Conservation (phyloP, 2,113 vertebrate species). For the Lipophrys pholis region DNA sequence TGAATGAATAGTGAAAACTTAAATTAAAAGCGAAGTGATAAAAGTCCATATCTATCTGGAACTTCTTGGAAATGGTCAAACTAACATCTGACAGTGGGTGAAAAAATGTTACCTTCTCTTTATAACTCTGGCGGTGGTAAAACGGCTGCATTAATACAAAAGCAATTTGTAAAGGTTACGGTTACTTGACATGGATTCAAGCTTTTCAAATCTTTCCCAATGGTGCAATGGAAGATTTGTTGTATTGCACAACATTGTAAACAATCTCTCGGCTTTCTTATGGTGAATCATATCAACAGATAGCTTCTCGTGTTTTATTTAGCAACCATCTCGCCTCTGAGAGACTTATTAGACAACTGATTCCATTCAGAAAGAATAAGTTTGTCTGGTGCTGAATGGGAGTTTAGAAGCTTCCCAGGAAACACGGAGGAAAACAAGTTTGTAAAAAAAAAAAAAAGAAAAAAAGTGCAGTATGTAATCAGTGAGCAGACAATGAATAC, state of each 20-base stretch:
- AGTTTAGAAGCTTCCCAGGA: too few species aligned
- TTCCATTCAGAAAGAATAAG: constrained; percentile 10
- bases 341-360: constrained; percentile 3
- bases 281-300: constrained; percentile 11
- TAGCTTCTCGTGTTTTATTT: constrained; percentile 17
- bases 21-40: too few species aligned
- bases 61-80: background rate
- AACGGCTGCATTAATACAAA: constrained; percentile 12
- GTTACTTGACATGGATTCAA: background rate
- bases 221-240: constrained; percentile 22
- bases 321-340: constrained; percentile 4
- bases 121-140: background rate
- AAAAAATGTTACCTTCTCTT: background rate
- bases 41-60: background rate
- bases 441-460: too few species aligned
- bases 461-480: background rate
- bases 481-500: constrained; percentile 18
- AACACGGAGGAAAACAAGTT: too few species aligned
- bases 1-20: too few species aligned
- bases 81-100: background rate
- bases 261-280: background rate
- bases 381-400: background rate
- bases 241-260: constrained; percentile 3
- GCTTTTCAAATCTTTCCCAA: constrained; percentile 16
- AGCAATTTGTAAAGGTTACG: background rate